These are phyloP conservation scores for Aplochiton taeniatus DNA, from an alignment of 2,797 vertebrate genomes.

Conservation along the genomic window DNA sequence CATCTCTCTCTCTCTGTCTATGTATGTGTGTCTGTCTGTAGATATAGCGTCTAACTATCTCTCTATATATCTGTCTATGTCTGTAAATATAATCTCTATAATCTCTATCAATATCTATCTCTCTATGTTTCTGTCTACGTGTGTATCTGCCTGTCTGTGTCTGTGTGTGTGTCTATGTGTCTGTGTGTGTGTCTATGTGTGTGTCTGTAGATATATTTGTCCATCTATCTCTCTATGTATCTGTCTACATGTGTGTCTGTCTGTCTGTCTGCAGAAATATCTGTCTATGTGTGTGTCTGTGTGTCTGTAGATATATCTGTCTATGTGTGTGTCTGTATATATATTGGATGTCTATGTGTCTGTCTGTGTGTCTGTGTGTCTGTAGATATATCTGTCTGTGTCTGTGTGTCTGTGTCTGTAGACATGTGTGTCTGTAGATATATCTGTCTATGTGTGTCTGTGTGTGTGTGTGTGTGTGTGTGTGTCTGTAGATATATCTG, in stretches of 20 bases:
- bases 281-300: not conserved
- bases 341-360: not conserved
- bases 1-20: not conserved
- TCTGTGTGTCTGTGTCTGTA: no score
- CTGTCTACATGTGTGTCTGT: not conserved
- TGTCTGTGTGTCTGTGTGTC: not conserved
- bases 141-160: no score
- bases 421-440: no score
- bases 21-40: no score
- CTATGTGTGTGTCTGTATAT: no score
- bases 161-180: conserved; percentile 2
- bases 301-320: not conserved
- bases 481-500: no score
- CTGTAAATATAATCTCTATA: no score
- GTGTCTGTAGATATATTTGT: no score
- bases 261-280: no score
- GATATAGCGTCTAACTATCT: not conserved
- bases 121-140: not conserved
- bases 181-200: not conserved
- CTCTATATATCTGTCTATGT: not conserved
- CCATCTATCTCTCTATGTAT: not conserved
- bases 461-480: not conserved
- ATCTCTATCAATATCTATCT: no score
- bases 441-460: not conserved
- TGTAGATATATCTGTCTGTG: not conserved